Conservation (phyloP, 2,113 vertebrate genomes). For the Capreolus pygargus region DNA sequence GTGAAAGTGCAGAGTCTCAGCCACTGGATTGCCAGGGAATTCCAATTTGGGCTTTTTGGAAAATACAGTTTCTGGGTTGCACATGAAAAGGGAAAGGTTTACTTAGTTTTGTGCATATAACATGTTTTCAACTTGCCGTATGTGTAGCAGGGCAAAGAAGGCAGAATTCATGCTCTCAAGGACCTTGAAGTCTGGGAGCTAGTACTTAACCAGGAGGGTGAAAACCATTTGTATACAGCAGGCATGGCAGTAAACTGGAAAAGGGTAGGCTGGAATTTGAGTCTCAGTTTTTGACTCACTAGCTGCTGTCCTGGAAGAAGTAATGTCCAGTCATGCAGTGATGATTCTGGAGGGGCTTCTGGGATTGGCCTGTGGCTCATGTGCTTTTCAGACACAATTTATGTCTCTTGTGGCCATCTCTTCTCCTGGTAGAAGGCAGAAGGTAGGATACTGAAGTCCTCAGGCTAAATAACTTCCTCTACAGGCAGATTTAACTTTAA, state of each 20-base stretch:
- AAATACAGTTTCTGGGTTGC: background rate
- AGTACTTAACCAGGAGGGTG: background rate
- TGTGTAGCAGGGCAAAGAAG: background rate
- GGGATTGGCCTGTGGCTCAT: background rate
- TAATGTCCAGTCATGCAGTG: background rate
- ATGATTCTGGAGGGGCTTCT: background rate
- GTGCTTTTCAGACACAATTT: background rate
- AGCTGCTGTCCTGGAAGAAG: background rate
- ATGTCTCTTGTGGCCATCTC: background rate
- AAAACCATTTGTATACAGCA: background rate
- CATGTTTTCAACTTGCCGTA: background rate
- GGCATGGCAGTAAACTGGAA: background rate
- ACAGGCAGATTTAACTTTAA: background rate
- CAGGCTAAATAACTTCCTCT: background rate
- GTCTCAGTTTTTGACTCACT: background rate
- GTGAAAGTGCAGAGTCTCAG: background rate
- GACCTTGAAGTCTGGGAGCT: background rate
- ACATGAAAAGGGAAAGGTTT: background rate
- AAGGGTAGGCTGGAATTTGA: background rate
- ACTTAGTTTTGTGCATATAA: background rate
- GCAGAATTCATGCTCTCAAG: background rate
- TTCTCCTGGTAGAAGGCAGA: background rate
- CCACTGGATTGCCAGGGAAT: background rate
- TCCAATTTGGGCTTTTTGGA: background rate
- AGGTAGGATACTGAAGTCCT: background rate